Percentiles rank a stretch among this genome's conserved stretches.
Evolutionary conservation across 2,888 invertebrate genomes (phyloP).

Genomic region (Balanococcus diminutus): DNA sequence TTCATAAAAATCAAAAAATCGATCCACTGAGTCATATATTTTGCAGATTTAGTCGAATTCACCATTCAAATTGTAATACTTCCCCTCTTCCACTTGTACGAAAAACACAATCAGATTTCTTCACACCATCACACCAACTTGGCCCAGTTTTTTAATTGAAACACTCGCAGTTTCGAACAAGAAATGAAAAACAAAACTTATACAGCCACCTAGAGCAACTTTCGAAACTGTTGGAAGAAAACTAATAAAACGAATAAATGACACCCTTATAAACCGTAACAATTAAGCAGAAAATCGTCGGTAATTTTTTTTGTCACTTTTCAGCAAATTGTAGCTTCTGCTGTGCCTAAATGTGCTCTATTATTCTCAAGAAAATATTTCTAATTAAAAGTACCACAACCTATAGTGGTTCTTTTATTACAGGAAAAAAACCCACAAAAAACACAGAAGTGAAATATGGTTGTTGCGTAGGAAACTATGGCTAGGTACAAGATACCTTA

Average conservation of each 20-base stretch:
- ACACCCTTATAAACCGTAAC: constrained; percentile 2
- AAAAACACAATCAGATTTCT: no score
- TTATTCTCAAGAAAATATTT: constrained; percentile 1
- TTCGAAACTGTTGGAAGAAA: neutral
- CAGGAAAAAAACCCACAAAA: neutral
- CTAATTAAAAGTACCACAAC: constrained; percentile 9
- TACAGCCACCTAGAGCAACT: no score
- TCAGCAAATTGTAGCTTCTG: neutral
- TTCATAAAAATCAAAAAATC: no score
- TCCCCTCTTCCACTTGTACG: no score
- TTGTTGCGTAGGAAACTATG: neutral
- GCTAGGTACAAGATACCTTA: no score
- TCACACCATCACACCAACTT: no score
- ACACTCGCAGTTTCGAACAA: neutral
- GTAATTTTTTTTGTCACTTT: neutral
- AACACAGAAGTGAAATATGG: neutral
- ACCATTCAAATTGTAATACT: no score
- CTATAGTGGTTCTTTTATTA: neutral
- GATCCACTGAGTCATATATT: no score
- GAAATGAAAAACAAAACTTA: no score
- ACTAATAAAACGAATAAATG: constrained; percentile 13
- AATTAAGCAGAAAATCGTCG: constrained; percentile 2
- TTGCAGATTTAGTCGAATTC: no score
- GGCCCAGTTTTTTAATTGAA: neutral
- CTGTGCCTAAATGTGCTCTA: neutral